phyloP scores from a whole-genome alignment of 2,113 vertebrate genomes.

The Amblyopsis rosae region DNA sequence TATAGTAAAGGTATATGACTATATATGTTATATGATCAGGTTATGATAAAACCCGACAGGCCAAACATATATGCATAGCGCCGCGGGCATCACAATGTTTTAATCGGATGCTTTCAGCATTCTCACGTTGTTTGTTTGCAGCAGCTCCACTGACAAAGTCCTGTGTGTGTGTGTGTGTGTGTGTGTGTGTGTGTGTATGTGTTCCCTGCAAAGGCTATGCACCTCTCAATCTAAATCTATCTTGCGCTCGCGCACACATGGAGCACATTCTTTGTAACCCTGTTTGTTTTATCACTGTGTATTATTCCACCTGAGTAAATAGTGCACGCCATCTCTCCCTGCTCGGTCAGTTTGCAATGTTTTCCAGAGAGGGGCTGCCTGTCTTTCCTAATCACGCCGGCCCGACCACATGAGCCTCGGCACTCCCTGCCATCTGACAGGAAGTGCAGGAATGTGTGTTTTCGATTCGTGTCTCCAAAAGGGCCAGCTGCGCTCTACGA shows the following conservation, averaged over 20 bases:
- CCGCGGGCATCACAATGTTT: background rate
- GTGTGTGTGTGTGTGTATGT: background rate
- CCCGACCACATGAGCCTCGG: slow-evolving; percentile 40
- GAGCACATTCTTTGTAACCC: slow-evolving; percentile 84
- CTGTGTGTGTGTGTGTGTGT: background rate
- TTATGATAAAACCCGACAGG: too few relatives aligned
- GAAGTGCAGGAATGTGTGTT: slow-evolving; percentile 62
- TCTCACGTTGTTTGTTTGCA: background rate
- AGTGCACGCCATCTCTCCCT: slow-evolving; percentile 80
- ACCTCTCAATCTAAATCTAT: slow-evolving; percentile 63
- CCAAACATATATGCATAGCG: too few relatives aligned
- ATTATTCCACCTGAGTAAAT: slow-evolving; percentile 95
- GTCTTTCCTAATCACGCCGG: slow-evolving; percentile 11
- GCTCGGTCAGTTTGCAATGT: slow-evolving; percentile 69
- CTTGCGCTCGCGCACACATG: slow-evolving; percentile 70
- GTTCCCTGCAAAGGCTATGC: slow-evolving; percentile 41
- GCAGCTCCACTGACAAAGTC: background rate
- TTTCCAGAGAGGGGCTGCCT: slow-evolving; percentile 32
- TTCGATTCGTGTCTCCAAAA: slow-evolving; percentile 63
- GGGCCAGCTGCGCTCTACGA: slow-evolving; percentile 49
- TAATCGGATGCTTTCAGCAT: background rate
- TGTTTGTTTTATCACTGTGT: slow-evolving; percentile 88
- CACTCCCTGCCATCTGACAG: slow-evolving; percentile 48
- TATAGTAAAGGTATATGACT: background rate
- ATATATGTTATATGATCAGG: background rate